phyloP scores from a whole-genome alignment of 2,888 invertebrate species.

The Lasioglossum malachurum region DNA sequence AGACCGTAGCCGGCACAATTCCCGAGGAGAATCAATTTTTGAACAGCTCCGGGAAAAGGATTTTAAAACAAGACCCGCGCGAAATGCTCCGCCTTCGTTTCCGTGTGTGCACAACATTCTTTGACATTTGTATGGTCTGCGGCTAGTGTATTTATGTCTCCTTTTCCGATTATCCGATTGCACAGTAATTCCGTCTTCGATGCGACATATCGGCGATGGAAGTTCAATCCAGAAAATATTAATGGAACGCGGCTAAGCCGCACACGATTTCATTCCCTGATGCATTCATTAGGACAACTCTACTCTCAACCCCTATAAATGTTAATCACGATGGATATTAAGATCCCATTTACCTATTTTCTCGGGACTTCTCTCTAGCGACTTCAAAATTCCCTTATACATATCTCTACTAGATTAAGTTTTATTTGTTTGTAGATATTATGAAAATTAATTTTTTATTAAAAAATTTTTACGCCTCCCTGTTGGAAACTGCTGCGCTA shows the following conservation, averaged over 20 bases:
- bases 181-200: background rate
- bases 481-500: no score
- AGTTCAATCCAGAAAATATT: background rate
- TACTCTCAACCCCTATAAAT: no score
- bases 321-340: no score
- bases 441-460: no score
- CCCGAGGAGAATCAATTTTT: background rate
- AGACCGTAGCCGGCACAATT: background rate
- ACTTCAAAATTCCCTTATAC: no score
- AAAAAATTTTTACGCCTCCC: no score
- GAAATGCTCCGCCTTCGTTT: background rate
- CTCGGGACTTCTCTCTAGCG: no score
- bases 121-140: background rate
- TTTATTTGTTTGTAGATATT: no score
- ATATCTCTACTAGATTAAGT: no score
- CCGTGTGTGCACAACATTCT: background rate
- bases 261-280: background rate
- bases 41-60: background rate
- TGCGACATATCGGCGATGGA: background rate
- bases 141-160: background rate
- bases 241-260: background rate
- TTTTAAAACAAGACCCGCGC: background rate
- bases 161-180: background rate
- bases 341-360: no score
- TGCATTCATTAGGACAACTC: background rate